A percentile compares a stretch with the other conserved stretches of the same genome.
phyloP scores from a whole-genome alignment of 2,797 vertebrate species.

The Myripristis jacobus region DNA sequence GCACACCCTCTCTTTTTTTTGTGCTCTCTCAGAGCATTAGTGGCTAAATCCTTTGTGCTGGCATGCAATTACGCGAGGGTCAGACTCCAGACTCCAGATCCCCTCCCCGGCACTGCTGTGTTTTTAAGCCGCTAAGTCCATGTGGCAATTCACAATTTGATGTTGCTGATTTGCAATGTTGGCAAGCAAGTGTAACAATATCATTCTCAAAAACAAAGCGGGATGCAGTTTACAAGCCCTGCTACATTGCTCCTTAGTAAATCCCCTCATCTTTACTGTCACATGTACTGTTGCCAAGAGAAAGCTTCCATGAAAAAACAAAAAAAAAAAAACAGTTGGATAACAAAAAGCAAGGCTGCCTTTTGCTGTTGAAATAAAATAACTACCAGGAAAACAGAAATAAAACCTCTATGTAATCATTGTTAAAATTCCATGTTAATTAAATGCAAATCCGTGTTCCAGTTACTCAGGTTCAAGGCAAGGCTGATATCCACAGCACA shows the following conservation, averaged over 20 bases:
- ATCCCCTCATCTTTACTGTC: slow-evolving; percentile 35
- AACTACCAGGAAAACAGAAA: neutral
- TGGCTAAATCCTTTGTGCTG: slow-evolving; percentile 83
- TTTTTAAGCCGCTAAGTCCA: slow-evolving; percentile 81
- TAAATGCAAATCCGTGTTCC: neutral
- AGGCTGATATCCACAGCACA: slow-evolving; percentile 21
- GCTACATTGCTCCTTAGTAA: slow-evolving; percentile 28
- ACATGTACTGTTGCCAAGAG: slow-evolving; percentile 1
- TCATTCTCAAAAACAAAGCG: slow-evolving; percentile 49
- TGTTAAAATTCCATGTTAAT: neutral
- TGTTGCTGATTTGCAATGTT: slow-evolving; percentile 69
- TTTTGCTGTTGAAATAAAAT: slow-evolving; percentile 8
- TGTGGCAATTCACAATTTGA: slow-evolving; percentile 76
- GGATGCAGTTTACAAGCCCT: slow-evolving; percentile 27
- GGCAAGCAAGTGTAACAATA: slow-evolving; percentile 66
- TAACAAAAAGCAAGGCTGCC: slow-evolving; percentile 12
- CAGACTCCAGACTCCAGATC: slow-evolving; percentile 73
- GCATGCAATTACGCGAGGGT: slow-evolving; percentile 80
- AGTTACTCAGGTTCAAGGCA: slow-evolving; percentile 5
- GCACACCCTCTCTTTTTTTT: slow-evolving; percentile 55
- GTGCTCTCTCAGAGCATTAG: slow-evolving; percentile 78
- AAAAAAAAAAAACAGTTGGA: slow-evolving; percentile 37
- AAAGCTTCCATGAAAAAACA: slow-evolving; percentile 4
- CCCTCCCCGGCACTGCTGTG: slow-evolving; percentile 70
- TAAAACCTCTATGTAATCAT: slow-evolving; percentile 5